Base-by-base conservation (phyloP, 2,888 invertebrate species). In the Elmis aenea region DNA sequence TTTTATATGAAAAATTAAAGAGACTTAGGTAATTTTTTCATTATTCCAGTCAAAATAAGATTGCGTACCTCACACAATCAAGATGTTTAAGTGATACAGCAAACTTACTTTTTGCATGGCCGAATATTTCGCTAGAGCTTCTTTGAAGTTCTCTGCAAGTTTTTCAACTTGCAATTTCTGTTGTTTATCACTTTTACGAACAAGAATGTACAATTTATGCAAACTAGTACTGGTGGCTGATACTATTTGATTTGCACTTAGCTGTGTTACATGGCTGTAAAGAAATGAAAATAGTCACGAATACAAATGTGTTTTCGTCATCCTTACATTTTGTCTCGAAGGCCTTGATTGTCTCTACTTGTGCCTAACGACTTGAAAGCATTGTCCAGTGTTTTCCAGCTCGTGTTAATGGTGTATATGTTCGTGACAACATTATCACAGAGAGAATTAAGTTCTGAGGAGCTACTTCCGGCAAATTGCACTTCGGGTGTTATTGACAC, bases 111-210 rank as follows among this genome's bases (percentile, higher is more conserved):
- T 85, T 66, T 93, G 93, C 55, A 86, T 75, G 11, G 75, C 68
- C 26, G 85, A 80, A 62, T 89, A 91, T 59, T 80, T 79, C 45
- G 81, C 79, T 10, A 91, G 73, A 2, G 88, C 80, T 48, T 85
- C 85, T 46, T 79, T 78, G 63, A 92, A 93, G 54, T 87, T 86
- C 52, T 81, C 83, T 6, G 85, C 86, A 8, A 93, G 74, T 55
- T 88, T 79, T 52, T 89, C 89, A 33, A 88, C 78, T 66, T 91
- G 89, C 46, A 93, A 68, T 58, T 84, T 86, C 62, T 87, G 85
- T 38, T 84, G 81, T 51, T 85, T 85, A 61, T 86, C 83, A 0
- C 83, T 83, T 45, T 78, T 75, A 8, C 81, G 72, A 31, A 83
- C 82, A 13, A 85, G 73, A 5, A 76, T 75, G 20, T 81, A 83